Percentiles rank a stretch among this genome's conserved stretches.
Conservation (phyloP, 2,113 vertebrate species). For the Sebastes schlegelii region DNA sequence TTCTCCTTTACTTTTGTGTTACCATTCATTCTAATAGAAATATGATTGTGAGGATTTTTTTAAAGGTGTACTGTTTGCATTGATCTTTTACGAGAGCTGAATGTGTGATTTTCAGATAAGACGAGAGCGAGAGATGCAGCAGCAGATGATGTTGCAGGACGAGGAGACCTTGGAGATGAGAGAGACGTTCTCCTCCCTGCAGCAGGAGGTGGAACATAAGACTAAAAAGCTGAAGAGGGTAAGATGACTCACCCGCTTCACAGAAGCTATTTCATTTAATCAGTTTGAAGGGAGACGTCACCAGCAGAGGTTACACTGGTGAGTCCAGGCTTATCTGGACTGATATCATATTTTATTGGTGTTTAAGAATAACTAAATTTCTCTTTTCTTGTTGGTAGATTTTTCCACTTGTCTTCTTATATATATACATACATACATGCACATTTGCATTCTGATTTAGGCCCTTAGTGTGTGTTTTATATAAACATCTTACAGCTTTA, state of each 20-base stretch:
- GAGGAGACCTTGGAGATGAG: slow-evolving; percentile 95
- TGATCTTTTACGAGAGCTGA: neutral
- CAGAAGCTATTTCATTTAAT: neutral
- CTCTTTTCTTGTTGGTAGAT: too few species aligned
- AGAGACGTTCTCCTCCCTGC: slow-evolving; percentile 93
- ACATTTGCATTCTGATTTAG: too few species aligned
- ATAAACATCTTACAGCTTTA: neutral
- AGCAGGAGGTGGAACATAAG: slow-evolving; percentile 97
- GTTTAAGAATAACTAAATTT: neutral
- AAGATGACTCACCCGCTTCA: slow-evolving; percentile 48
- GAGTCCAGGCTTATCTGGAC: neutral
- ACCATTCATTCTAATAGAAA: neutral
- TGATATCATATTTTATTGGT: neutral
- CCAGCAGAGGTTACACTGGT: neutral
- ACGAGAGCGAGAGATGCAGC: slow-evolving; percentile 92
- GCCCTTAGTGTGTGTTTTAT: neutral
- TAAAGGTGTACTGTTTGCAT: neutral
- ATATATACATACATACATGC: too few species aligned
- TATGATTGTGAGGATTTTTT: neutral
- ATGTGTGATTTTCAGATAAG: slow-evolving; percentile 85
- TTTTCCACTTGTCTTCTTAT: too few species aligned
- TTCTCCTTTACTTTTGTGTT: neutral
- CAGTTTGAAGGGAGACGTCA: neutral
- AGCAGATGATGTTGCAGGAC: slow-evolving; percentile 92
- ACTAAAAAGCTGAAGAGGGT: slow-evolving; percentile 98